A percentile compares a stretch with the other conserved stretches of the same genome.
These are phyloP conservation scores for Micropoecilia bifurca DNA, from an alignment of 2,797 vertebrate genomes.

Conservation along the genomic window DNA sequence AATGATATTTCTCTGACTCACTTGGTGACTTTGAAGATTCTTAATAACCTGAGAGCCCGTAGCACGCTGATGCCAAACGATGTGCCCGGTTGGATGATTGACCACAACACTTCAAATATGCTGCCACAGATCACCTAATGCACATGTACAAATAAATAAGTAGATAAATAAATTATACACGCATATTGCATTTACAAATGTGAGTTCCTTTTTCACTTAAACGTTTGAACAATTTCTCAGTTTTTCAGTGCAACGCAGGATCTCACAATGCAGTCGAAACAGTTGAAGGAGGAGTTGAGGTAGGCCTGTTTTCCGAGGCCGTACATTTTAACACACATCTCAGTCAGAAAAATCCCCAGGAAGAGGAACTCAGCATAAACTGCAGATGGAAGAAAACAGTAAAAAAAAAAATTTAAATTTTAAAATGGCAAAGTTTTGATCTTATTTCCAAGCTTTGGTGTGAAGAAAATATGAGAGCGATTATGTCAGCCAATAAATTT, in stretches of 20 bases:
- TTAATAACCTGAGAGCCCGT: constrained; percentile 97
- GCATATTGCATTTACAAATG: not conserved
- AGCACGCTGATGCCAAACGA: constrained; percentile 97
- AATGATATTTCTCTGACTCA: constrained; percentile 71
- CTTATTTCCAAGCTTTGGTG: not conserved
- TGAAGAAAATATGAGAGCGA: not conserved
- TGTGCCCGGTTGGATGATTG: constrained; percentile 94
- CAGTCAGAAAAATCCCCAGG: constrained; percentile 92
- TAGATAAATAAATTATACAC: not conserved
- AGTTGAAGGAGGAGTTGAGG: constrained; percentile 97
- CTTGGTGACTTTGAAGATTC: constrained; percentile 99
- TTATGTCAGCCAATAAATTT: not conserved
- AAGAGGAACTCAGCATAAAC: constrained; percentile 93
- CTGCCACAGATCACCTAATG: constrained; percentile 94
- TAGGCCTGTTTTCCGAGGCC: constrained; percentile 93
- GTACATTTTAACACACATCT: constrained; percentile 95
- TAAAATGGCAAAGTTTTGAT: not conserved
- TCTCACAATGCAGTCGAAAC: constrained; percentile 97
- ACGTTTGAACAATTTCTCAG: not conserved
- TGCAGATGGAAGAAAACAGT: constrained; percentile 48
- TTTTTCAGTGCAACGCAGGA: not conserved
- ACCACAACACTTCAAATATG: constrained; percentile 97
- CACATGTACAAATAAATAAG: constrained; percentile 27
- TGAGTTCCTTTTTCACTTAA: not conserved
- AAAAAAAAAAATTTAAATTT: not conserved